These are phyloP conservation scores for Phyllotis vaccarum DNA, from an alignment of 2,797 vertebrate genomes.

Conservation along the genomic window DNA sequence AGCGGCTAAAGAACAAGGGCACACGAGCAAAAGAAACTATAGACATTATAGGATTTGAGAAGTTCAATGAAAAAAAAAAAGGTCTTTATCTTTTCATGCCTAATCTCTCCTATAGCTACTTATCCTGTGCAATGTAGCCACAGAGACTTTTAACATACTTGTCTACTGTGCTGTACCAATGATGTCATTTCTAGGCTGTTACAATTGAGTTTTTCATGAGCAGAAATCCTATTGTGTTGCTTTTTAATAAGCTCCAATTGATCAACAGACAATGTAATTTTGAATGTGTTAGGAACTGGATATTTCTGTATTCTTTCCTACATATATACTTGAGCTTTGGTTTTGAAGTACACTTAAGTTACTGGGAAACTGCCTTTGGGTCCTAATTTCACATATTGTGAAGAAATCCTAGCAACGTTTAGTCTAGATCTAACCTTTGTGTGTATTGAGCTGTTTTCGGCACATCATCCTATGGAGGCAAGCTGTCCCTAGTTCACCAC, in stretches of 20 bases:
- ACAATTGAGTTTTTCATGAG: neutral
- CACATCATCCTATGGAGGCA: neutral
- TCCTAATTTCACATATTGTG: neutral
- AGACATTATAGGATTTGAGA: neutral
- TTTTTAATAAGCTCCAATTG: neutral
- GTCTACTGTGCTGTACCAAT: neutral
- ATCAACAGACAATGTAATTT: neutral
- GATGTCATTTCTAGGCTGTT: neutral
- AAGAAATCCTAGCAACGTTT: neutral
- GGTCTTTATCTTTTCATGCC: neutral
- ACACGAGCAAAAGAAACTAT: neutral
- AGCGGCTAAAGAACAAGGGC: neutral
- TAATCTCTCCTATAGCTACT: conserved; percentile 20
- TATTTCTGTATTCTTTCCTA: conserved; percentile 23
- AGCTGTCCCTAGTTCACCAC: neutral
- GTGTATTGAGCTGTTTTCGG: neutral
- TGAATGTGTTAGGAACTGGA: neutral
- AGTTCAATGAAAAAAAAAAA: neutral
- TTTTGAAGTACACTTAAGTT: neutral
- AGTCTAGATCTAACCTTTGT: neutral
- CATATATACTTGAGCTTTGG: neutral
- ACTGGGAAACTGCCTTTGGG: conserved; percentile 1
- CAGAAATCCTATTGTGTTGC: neutral
- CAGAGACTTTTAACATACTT: neutral
- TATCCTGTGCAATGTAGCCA: neutral